phyloP scores from a whole-genome alignment of 2,888 invertebrate species.

The Drosophila mayaguana region DNA sequence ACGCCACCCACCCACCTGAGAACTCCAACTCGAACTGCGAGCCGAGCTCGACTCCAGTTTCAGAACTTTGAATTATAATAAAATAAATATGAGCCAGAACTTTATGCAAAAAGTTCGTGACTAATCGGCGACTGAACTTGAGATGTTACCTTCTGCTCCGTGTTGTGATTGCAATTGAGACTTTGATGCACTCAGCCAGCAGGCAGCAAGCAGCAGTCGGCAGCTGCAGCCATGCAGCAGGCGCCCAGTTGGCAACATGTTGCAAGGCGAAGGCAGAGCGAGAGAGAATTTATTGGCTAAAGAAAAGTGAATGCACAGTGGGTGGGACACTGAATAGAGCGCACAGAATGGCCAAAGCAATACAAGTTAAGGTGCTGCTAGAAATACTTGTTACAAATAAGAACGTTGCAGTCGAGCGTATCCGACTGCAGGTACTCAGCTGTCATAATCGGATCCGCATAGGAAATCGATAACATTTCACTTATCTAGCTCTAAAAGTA shows the following conservation, averaged over 20 bases:
- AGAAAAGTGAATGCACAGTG: constrained; percentile 61
- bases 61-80: constrained; percentile 33
- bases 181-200: constrained; percentile 48
- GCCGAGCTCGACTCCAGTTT: constrained; percentile 9
- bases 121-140: constrained; percentile 74
- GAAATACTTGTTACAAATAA: background rate
- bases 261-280: constrained; percentile 2
- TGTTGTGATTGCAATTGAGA: constrained; percentile 65
- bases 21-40: background rate
- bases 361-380: background rate
- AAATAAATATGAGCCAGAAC: constrained; percentile 55
- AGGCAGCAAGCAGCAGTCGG: background rate
- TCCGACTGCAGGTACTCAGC: too few species aligned
- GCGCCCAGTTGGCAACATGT: constrained; percentile 39
- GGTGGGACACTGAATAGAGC: background rate
- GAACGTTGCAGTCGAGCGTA: background rate
- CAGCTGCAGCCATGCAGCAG: constrained; percentile 3
- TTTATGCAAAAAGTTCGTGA: constrained; percentile 78
- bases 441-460: too few species aligned
- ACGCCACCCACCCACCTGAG: constrained; percentile 65
- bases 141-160: constrained; percentile 49
- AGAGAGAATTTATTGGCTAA: constrained; percentile 34
- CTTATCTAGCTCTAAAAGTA: too few species aligned
- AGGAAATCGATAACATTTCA: too few species aligned
- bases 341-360: background rate